Evolutionary conservation across 2,797 vertebrate species (phyloP).

Genomic region (Cottoperca gobio): DNA sequence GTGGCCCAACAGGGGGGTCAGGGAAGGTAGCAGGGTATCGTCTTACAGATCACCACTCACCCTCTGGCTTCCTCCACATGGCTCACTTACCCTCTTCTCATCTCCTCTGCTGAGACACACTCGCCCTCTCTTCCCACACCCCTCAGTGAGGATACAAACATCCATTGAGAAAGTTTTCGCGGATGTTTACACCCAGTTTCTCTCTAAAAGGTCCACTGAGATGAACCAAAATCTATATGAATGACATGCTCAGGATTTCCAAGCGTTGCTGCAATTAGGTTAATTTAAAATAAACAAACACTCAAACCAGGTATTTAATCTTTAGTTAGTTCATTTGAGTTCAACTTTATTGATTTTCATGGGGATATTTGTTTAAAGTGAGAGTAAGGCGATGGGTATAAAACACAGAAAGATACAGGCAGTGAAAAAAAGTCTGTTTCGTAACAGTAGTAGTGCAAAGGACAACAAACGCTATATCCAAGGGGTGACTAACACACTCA

Average conservation of each 20-base stretch:
- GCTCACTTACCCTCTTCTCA: constrained; percentile 80
- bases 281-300: not conserved
- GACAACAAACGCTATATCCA: constrained; percentile 34
- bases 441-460: constrained; percentile 42
- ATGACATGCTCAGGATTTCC: not conserved
- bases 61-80: constrained; percentile 80
- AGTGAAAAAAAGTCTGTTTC: not conserved
- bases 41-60: constrained; percentile 82
- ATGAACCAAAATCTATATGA: not conserved
- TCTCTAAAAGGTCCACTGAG: not conserved
- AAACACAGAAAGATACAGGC: not conserved
- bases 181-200: constrained; percentile 19
- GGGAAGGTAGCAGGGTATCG: constrained; percentile 82
- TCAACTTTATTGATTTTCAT: not conserved
- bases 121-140: constrained; percentile 70
- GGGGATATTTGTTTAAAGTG: not conserved
- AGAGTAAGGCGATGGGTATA: not conserved
- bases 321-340: not conserved
- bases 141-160: constrained; percentile 49
- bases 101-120: constrained; percentile 66
- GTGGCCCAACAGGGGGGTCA: constrained; percentile 83
- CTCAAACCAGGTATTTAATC: not conserved
- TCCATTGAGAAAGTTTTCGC: constrained; percentile 50
- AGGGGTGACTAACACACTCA: constrained; percentile 55
- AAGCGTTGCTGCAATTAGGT: not conserved